phyloP scores from a whole-genome alignment of 2,113 vertebrate species.

The Corythornis vintsioides region DNA sequence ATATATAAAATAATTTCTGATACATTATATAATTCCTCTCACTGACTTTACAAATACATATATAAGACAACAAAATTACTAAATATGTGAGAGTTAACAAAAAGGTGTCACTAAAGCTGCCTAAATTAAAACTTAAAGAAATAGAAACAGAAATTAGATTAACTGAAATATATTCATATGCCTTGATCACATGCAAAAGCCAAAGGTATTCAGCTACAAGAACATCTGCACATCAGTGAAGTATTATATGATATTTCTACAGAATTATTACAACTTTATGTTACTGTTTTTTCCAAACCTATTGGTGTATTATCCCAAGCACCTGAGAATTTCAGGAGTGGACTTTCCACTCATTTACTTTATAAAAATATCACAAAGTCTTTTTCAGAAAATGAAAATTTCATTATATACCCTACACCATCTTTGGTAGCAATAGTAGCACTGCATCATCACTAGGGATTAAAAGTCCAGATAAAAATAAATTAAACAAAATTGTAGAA shows the following conservation, averaged over 20 bases:
- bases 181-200: background rate
- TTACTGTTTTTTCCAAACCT: background rate
- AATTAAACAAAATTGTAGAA: background rate
- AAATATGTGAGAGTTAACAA: background rate
- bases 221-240: background rate
- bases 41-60: background rate
- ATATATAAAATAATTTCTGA: background rate
- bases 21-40: background rate
- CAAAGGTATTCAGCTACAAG: background rate
- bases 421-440: background rate
- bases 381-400: background rate
- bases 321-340: background rate
- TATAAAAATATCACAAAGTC: background rate
- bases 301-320: background rate
- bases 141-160: background rate
- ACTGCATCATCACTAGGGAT: rapidly evolving
- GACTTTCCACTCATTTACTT: background rate
- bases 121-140: background rate
- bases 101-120: background rate
- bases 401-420: background rate
- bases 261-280: background rate
- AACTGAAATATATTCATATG: background rate
- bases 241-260: background rate
- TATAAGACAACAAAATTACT: background rate
- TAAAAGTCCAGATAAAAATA: background rate